phyloP scores from a whole-genome alignment of 2,113 vertebrate genomes.

The Rutilus rutilus region DNA sequence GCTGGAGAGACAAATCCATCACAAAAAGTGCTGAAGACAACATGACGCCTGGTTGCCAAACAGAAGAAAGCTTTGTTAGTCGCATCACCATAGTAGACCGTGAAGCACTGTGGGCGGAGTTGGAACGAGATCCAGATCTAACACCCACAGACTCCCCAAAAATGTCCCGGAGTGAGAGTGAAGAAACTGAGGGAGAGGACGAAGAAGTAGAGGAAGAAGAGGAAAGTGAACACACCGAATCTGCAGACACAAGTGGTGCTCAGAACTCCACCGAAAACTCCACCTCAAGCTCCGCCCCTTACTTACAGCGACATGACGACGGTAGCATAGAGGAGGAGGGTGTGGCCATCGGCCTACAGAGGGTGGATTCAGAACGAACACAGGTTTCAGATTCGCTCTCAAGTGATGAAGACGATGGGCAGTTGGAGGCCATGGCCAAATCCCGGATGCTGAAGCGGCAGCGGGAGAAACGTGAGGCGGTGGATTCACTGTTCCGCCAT shows the following conservation, averaged over 20 bases:
- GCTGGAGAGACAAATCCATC: conserved; percentile 72
- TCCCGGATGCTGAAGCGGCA: conserved; percentile 82
- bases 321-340: conserved; percentile 72
- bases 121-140: conserved; percentile 82
- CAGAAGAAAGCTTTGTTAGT: conserved; percentile 76
- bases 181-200: conserved; percentile 66
- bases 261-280: conserved; percentile 86
- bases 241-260: conserved; percentile 85
- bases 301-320: conserved; percentile 64
- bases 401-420: conserved; percentile 92
- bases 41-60: conserved; percentile 58
- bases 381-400: conserved; percentile 93
- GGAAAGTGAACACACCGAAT: conserved; percentile 90
- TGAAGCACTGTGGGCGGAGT: conserved; percentile 89
- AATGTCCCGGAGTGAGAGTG: conserved; percentile 68
- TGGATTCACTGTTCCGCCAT: conserved; percentile 88
- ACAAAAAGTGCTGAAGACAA: conserved; percentile 65
- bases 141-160: conserved; percentile 46
- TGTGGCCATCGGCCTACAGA: conserved; percentile 65
- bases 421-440: conserved; percentile 84
- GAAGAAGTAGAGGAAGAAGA: conserved; percentile 60
- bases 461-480: conserved; percentile 82
- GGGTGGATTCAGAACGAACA: conserved; percentile 87
- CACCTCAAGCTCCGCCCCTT: conserved; percentile 82
- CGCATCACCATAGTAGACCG: conserved; percentile 85